Evolutionary conservation across 2,888 invertebrate species (phyloP), one percentile per base, ranked within the genome.

Genomic region (Zygaena filipendulae): DNA sequence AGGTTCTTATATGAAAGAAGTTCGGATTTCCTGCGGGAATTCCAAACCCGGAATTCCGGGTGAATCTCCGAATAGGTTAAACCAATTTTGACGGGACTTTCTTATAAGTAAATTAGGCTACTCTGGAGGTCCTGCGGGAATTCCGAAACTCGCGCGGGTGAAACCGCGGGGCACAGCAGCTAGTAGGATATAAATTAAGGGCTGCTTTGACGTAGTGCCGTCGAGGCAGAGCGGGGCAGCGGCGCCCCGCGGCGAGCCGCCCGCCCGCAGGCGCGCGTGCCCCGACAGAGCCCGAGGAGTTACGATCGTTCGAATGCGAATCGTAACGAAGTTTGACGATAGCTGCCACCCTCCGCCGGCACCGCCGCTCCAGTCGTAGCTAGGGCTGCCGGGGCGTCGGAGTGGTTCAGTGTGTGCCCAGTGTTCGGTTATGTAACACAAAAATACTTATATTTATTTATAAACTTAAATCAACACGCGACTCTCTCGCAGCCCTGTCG

Each of bases 191-290:
- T 62, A 62, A 67, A 64, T 67, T 54, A 59, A 63, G 63, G 51
- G 54, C 52, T 51, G 49, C 53, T 56, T 58, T 52, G 60, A 55
- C 38, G 38, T 38, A 42, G 41, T 58, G 52, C 59, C 63, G 52
- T 52, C 16, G 16, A 56, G 60, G 59, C 45, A 54, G 47, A 53
- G 59, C 56, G 59, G 59, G 57, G 57, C 56, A 54, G 52, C 60
- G 58, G 64, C 68, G 67, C 44, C 40, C 42, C 44, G 40, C 61
- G 47, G 36, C 33, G 46, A n/a, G n/a, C 45, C 44, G 62, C 62
- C 66, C 71, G 64, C 71, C 75, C 70, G 66, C 70, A 68, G 64
- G 70, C 75, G 74, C 74, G 74, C 67, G 62, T 61, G 71, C 68
- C 64, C 72, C 72, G 74, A 74, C 42, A 54, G 42, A 60, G 64